A percentile compares a stretch with the other conserved stretches of the same genome.
Evolutionary conservation across 1,140 invertebrate genomes (phyloP).

Genomic region (Bombus affinis): DNA sequence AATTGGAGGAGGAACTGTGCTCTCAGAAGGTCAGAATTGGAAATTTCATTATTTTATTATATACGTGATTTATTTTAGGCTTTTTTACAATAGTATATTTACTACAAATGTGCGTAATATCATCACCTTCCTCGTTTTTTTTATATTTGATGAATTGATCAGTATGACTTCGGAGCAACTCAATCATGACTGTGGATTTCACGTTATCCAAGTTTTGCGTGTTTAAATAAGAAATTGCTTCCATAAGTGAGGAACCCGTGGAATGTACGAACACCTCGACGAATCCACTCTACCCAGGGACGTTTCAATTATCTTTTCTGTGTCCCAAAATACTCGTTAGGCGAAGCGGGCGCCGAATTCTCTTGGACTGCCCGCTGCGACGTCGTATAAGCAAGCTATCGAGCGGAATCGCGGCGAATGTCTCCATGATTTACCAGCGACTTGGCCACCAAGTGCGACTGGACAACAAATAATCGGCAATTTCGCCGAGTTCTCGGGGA

Average conservation of each 20-base stretch:
- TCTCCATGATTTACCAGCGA: conserved; percentile 25
- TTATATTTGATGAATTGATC: too few relatives aligned
- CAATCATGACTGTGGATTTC: too few relatives aligned
- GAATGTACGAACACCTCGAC: background rate
- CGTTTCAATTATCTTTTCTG: conserved; percentile 36
- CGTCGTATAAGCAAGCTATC: conserved; percentile 7
- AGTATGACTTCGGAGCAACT: too few relatives aligned
- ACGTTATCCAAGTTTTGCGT: too few relatives aligned
- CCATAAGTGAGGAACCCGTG: background rate
- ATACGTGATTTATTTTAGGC: too few relatives aligned
- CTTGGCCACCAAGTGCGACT: background rate
- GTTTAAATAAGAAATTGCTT: background rate
- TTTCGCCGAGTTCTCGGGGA: conserved; percentile 18
- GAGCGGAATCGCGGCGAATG: background rate
- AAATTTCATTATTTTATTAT: too few relatives aligned
- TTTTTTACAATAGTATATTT: too few relatives aligned
- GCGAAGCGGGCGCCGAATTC: background rate
- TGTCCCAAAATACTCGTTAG: background rate
- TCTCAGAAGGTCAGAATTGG: too few relatives aligned
- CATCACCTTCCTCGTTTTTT: too few relatives aligned
- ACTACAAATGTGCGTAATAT: too few relatives aligned
- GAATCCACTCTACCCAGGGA: background rate
- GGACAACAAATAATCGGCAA: conserved; percentile 26
- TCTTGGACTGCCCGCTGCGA: conserved; percentile 5
- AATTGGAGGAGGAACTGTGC: too few relatives aligned